A percentile compares a stretch with the other conserved stretches of the same genome.
Evolutionary conservation across 2,797 vertebrate genomes (phyloP).

Genomic region (Hypotaenidia philippensis): DNA sequence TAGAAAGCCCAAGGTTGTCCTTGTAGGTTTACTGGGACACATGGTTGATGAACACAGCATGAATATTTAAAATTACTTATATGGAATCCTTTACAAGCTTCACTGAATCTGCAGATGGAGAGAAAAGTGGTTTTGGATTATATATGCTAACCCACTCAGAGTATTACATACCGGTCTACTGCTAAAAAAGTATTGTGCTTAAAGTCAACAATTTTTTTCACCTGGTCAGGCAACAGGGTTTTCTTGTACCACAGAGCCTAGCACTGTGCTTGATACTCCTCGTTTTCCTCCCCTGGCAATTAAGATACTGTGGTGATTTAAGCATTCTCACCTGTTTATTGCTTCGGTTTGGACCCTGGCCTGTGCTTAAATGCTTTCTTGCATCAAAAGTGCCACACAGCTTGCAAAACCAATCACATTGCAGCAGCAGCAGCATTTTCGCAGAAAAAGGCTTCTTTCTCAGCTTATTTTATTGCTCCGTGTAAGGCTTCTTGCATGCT

Average conservation of each 20-base stretch:
- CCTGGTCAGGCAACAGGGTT: not conserved
- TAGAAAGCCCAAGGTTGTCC: conserved; percentile 23
- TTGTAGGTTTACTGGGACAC: conserved; percentile 30
- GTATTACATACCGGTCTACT: not conserved
- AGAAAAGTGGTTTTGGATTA: conserved; percentile 23
- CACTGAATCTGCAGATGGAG: conserved; percentile 29
- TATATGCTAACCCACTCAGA: not conserved
- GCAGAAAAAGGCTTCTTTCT: not conserved
- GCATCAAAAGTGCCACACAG: not conserved
- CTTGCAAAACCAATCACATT: not conserved
- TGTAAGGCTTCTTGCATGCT: not conserved
- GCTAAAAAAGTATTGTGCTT: not conserved
- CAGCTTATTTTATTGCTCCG: not conserved
- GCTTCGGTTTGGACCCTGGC: not conserved
- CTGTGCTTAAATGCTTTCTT: not conserved
- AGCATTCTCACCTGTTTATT: not conserved
- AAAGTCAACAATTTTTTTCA: not conserved
- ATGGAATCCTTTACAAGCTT: conserved; percentile 40
- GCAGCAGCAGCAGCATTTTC: not conserved
- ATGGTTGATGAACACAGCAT: not conserved
- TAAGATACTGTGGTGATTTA: not conserved
- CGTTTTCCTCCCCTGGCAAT: not conserved
- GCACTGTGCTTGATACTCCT: not conserved
- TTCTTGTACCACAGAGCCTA: not conserved
- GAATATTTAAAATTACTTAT: conserved; percentile 59